phyloP scores from a whole-genome alignment of 2,888 invertebrate species.

The Onchidella celtica region DNA sequence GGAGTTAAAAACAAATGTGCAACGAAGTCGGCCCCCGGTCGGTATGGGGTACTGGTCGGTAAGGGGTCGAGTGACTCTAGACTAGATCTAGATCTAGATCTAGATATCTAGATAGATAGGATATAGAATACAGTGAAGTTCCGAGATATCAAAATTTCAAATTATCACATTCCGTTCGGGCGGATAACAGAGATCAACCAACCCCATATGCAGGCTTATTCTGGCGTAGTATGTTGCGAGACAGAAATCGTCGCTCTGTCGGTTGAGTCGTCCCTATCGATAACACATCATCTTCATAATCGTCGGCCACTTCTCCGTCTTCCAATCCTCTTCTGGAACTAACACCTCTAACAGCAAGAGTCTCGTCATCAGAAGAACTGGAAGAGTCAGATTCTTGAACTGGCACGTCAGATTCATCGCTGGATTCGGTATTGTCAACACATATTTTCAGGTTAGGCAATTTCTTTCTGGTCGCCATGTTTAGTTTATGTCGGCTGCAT shows the following conservation, averaged over 20 bases:
- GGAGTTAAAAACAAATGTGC: no score
- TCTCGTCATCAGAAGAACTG: slow-evolving; percentile 33
- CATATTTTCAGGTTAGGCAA: slow-evolving; percentile 76
- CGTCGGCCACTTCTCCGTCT: slow-evolving; percentile 55
- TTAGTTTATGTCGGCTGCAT: no score
- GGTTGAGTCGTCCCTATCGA: slow-evolving; percentile 41
- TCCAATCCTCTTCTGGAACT: not conserved
- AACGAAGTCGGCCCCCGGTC: no score
- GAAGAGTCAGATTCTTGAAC: slow-evolving; percentile 43
- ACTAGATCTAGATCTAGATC: no score
- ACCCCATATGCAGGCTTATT: slow-evolving; percentile 17
- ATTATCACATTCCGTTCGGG: no score
- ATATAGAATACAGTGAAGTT: no score
- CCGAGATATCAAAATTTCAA: no score
- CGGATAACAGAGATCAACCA: no score
- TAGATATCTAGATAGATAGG: no score
- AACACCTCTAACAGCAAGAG: not conserved
- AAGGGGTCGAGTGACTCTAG: no score
- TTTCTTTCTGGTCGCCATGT: slow-evolving; percentile 66
- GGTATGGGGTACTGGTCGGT: no score
- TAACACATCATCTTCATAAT: slow-evolving; percentile 58
- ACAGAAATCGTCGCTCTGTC: slow-evolving; percentile 38
- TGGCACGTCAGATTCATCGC: slow-evolving; percentile 62
- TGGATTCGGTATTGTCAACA: slow-evolving; percentile 71
- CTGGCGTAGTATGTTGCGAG: not conserved